These are phyloP conservation scores for Oncorhynchus keta DNA, from an alignment of 2,113 vertebrate genomes.

Conservation along the genomic window DNA sequence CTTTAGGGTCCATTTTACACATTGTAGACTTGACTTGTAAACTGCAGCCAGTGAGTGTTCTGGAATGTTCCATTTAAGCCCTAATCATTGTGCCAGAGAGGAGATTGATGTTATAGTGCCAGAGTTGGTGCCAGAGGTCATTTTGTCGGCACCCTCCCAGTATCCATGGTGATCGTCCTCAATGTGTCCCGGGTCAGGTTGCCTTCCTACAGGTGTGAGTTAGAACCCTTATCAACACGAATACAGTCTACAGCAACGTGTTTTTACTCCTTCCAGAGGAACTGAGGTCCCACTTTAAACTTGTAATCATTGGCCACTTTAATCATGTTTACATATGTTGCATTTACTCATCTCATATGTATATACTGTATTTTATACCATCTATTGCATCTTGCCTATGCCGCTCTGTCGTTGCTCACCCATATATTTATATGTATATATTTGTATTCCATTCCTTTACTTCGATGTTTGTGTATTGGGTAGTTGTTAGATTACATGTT, in stretches of 20 bases:
- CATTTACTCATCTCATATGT: too few species aligned
- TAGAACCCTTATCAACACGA: neutral
- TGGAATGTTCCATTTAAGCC: neutral
- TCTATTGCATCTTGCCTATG: too few species aligned
- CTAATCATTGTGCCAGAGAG: neutral
- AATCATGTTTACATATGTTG: too few species aligned
- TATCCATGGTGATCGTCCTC: constrained; percentile 18
- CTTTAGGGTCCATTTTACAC: neutral
- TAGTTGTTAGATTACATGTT: too few species aligned
- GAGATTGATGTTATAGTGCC: neutral
- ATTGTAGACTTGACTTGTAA: neutral
- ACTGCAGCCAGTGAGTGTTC: neutral
- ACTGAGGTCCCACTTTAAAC: too few species aligned
- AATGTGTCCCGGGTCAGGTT: neutral
- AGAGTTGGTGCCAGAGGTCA: neutral
- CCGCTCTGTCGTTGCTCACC: too few species aligned
- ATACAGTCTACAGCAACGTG: neutral
- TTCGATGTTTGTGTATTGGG: too few species aligned
- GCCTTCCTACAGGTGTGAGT: constrained; percentile 3
- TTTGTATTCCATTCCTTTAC: too few species aligned
- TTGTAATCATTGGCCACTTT: too few species aligned
- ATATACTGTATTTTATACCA: too few species aligned
- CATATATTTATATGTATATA: too few species aligned
- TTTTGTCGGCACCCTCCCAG: neutral
- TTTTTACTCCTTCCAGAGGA: too few species aligned